phyloP scores from a whole-genome alignment of 2,797 vertebrate species.

The Perdix hodgsoniae region DNA sequence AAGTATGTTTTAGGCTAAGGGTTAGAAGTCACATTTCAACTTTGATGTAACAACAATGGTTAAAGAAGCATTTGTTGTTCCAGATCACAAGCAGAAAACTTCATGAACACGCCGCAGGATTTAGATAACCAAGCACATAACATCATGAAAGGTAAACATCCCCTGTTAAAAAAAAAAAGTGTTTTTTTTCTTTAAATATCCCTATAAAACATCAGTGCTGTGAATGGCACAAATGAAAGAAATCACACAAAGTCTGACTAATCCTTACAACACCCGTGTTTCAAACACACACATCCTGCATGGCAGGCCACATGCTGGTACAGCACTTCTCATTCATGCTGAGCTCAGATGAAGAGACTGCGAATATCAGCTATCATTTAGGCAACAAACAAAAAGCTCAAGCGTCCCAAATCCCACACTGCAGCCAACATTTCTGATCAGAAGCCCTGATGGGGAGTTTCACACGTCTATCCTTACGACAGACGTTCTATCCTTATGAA shows the following conservation, averaged over 20 bases:
- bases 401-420: neutral
- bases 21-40: neutral
- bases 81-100: neutral
- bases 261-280: neutral
- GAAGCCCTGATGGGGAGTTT: neutral
- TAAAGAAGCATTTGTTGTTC: neutral
- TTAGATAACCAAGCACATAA: neutral
- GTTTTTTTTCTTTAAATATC: neutral
- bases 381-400: neutral
- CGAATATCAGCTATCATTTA: neutral
- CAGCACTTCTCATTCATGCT: neutral
- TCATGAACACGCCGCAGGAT: neutral
- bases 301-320: neutral
- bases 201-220: neutral
- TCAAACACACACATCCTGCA: neutral
- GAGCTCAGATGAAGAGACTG: neutral
- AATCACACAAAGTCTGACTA: neutral
- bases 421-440: neutral
- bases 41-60: neutral
- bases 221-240: neutral
- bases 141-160: neutral
- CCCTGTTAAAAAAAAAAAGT: neutral
- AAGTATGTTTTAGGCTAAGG: neutral
- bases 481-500: accelerated
- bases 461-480: accelerated